Percentiles rank a stretch among this genome's conserved stretches.
phyloP scores from a whole-genome alignment of 2,113 vertebrate genomes.

The Nothocercus julius region DNA sequence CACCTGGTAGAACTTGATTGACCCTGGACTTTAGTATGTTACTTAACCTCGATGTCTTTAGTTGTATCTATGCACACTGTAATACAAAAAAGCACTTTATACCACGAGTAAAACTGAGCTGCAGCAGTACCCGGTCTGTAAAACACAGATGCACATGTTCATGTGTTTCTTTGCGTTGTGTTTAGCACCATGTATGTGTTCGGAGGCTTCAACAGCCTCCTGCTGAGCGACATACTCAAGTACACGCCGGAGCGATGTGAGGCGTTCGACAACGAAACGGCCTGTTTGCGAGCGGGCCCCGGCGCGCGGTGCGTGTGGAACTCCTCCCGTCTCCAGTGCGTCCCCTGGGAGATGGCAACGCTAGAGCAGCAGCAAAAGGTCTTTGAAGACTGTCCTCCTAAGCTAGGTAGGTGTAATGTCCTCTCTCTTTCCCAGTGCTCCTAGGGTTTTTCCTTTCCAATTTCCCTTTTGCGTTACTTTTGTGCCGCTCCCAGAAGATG shows the following conservation, averaged over 20 bases:
- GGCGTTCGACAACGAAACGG: constrained; percentile 67
- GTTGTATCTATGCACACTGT: background rate
- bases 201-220: constrained; percentile 97
- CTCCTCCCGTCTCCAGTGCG: constrained; percentile 64
- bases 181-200: constrained; percentile 93
- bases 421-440: accelerated
- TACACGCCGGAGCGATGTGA: constrained; percentile 87
- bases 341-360: constrained; percentile 83
- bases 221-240: constrained; percentile 89
- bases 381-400: constrained; percentile 78
- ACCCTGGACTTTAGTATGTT: background rate
- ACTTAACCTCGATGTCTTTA: background rate
- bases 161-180: background rate
- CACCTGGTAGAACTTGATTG: background rate
- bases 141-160: accelerated
- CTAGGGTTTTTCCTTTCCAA: background rate
- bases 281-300: constrained; percentile 80
- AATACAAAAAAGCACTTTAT: background rate
- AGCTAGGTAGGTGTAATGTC: constrained; percentile 77
- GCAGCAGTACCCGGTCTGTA: accelerated
- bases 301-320: constrained; percentile 89
- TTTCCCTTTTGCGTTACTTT: too few species aligned
- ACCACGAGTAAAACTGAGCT: background rate
- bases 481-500: accelerated
- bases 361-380: constrained; percentile 68